Evolutionary conservation across 2,113 vertebrate species (phyloP).

Genomic region (Pseudolaguvia tuberculata): DNA sequence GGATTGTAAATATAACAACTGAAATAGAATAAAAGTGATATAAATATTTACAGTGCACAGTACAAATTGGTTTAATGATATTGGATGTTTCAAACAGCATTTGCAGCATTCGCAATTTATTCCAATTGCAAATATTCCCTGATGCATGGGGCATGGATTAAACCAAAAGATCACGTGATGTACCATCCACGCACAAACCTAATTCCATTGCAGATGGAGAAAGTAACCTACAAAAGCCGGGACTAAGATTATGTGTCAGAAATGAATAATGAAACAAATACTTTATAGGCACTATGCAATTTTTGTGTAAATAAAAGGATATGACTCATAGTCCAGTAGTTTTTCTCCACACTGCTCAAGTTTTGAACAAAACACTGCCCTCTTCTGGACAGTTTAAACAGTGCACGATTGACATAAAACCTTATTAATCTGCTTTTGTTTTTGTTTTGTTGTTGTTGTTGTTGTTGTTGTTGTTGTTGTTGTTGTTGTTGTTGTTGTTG

Average conservation of each 20-base stretch:
- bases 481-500: too few relatives aligned
- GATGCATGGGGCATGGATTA: background rate
- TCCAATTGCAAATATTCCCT: background rate
- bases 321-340: background rate
- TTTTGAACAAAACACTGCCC: slow-evolving; percentile 6
- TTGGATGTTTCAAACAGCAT: background rate
- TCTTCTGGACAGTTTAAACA: slow-evolving; percentile 3
- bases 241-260: slow-evolving; percentile 7
- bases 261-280: background rate
- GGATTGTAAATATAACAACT: too few relatives aligned
- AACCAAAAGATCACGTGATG: background rate
- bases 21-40: too few relatives aligned
- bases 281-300: background rate
- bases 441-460: too few relatives aligned
- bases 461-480: too few relatives aligned
- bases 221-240: background rate
- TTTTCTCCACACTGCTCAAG: background rate
- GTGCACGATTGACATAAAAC: background rate
- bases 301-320: background rate
- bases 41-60: background rate
- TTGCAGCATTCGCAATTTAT: background rate
- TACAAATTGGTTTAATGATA: background rate
- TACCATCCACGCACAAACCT: background rate
- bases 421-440: background rate
- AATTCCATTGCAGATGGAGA: background rate